These are phyloP conservation scores for Mungos mungo DNA, from an alignment of 2,113 vertebrate species.

Conservation along the genomic window DNA sequence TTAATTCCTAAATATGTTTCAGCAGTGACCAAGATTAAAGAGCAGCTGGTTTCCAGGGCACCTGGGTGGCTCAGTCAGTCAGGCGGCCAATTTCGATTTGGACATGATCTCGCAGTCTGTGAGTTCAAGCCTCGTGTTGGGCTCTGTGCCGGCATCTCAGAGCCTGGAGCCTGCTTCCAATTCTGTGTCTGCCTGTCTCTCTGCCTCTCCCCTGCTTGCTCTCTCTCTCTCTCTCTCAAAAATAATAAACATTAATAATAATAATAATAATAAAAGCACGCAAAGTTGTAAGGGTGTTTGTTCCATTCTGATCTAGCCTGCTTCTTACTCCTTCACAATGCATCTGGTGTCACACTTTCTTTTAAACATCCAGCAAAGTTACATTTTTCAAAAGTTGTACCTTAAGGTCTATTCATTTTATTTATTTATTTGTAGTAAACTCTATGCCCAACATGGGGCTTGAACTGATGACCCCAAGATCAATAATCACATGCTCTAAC, in stretches of 20 bases:
- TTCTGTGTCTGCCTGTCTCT: too few species aligned
- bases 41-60: background rate
- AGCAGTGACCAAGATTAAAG: background rate
- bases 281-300: background rate
- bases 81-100: too few species aligned
- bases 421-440: background rate
- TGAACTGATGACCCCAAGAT: background rate
- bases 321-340: background rate
- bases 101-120: too few species aligned
- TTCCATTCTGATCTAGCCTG: background rate
- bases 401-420: background rate
- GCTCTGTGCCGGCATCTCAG: too few species aligned
- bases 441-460: background rate
- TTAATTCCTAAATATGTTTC: background rate
- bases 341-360: background rate
- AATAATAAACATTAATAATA: too few species aligned
- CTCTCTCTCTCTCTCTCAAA: too few species aligned
- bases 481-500: background rate
- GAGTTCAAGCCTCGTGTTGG: too few species aligned
- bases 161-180: too few species aligned
- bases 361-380: constrained; percentile 39
- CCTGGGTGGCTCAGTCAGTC: too few species aligned
- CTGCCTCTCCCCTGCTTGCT: too few species aligned
- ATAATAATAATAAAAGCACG: background rate
- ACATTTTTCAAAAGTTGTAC: background rate